Percentiles rank a stretch among this genome's conserved stretches.
Conservation (phyloP, 53 echinoderm and acorn worm genomes). For the Hippasteria phrygiana region DNA sequence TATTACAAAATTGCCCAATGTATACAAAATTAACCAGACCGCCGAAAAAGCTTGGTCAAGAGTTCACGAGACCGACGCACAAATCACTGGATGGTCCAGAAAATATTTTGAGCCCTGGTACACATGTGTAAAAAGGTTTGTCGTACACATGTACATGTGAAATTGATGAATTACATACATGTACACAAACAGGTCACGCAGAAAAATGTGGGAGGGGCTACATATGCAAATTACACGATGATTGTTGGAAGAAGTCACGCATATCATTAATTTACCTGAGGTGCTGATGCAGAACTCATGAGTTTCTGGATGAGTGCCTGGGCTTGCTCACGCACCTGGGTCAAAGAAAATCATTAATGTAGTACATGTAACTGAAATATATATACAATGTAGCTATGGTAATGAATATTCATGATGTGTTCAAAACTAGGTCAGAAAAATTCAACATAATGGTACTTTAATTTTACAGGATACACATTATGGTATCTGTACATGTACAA, state of each 20-base stretch:
- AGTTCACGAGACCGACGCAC: too few relatives aligned
- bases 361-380: not conserved
- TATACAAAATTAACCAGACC: too few relatives aligned
- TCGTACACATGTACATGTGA: too few relatives aligned
- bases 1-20: too few relatives aligned
- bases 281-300: conserved; percentile 82
- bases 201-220: not conserved
- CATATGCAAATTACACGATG: not conserved
- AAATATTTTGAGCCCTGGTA: too few relatives aligned
- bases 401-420: not conserved
- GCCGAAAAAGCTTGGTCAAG: too few relatives aligned
- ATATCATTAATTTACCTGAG: conserved; percentile 78
- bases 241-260: not conserved
- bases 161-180: not conserved
- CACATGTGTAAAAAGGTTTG: too few relatives aligned
- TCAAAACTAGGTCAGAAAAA: too few relatives aligned
- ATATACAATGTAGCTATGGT: not conserved
- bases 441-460: too few relatives aligned
- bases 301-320: conserved; percentile 91
- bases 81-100: too few relatives aligned
- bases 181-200: not conserved
- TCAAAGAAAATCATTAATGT: not conserved
- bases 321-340: conserved; percentile 91
- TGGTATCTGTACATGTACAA: too few relatives aligned
- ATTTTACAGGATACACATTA: too few relatives aligned